Evolutionary conservation across 2,888 invertebrate species (phyloP).

Genomic region (Limenitis camilla): DNA sequence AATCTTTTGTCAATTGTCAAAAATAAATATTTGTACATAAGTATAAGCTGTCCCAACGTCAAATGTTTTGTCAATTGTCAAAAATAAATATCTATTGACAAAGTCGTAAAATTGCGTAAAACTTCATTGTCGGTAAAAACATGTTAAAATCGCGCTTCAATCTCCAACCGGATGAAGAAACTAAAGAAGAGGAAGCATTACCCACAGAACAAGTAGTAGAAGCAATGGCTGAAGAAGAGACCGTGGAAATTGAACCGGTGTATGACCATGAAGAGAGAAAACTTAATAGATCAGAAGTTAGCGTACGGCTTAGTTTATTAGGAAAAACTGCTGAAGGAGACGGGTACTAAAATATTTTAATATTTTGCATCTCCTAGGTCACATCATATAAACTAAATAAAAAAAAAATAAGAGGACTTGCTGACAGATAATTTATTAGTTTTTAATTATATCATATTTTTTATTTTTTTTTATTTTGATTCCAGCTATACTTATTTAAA

Average conservation of each 20-base stretch:
- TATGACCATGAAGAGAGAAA: conserved; percentile 28
- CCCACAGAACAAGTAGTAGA: conserved; percentile 19
- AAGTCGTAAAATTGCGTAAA: not conserved
- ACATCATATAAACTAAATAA: too few relatives aligned
- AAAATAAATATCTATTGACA: not conserved
- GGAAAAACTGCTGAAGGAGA: conserved; percentile 67
- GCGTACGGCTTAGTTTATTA: conserved; percentile 50
- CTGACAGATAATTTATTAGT: too few relatives aligned
- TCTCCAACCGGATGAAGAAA: conserved; percentile 21
- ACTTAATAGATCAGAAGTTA: conserved; percentile 46
- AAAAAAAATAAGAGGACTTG: too few relatives aligned
- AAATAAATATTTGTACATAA: too few relatives aligned
- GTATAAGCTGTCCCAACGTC: too few relatives aligned
- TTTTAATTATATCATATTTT: too few relatives aligned
- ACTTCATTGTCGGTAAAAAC: conserved; percentile 1
- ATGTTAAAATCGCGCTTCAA: conserved; percentile 57
- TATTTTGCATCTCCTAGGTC: too few relatives aligned
- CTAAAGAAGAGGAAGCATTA: conserved; percentile 11
- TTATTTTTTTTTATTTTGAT: too few relatives aligned
- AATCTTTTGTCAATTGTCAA: too few relatives aligned
- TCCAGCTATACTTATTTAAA: conserved; percentile 75
- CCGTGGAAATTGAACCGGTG: conserved; percentile 12
- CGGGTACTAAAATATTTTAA: conserved; percentile 36
- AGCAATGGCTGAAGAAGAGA: conserved; percentile 25
- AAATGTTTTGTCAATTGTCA: not conserved